Evolutionary conservation across 2,888 invertebrate species (phyloP).

Genomic region (Euplexia lucipara): DNA sequence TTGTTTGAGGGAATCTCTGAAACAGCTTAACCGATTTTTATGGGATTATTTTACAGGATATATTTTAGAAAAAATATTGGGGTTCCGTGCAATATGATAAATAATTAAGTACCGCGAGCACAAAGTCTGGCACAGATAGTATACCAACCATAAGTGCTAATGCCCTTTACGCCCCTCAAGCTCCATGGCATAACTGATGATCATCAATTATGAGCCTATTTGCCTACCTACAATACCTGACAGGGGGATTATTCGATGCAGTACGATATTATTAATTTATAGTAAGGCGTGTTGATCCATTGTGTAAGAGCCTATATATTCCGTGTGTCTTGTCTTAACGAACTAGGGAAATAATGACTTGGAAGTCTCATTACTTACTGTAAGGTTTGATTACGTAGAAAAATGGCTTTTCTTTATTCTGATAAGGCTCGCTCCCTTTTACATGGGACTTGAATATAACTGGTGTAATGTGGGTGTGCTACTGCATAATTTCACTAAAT

Average conservation of each 20-base stretch:
- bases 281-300: background rate
- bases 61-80: too few species aligned
- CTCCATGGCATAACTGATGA: background rate
- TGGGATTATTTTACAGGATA: too few species aligned
- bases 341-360: slow-evolving; percentile 4
- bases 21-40: too few species aligned
- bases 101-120: too few species aligned
- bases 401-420: too few species aligned
- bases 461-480: too few species aligned
- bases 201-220: slow-evolving; percentile 32
- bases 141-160: background rate
- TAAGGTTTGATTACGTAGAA: too few species aligned
- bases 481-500: too few species aligned
- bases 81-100: too few species aligned
- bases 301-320: slow-evolving; percentile 12
- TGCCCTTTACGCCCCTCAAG: background rate
- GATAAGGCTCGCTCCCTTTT: too few species aligned
- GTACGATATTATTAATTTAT: slow-evolving; percentile 23
- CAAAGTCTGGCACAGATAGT: background rate
- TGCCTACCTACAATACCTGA: background rate
- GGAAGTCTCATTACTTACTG: background rate
- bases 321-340: slow-evolving; percentile 10
- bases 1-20: too few species aligned
- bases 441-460: too few species aligned
- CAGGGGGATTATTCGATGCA: slow-evolving; percentile 32